Evolutionary conservation across 1,140 invertebrate genomes (phyloP), one percentile per base, ranked within the genome.

Genomic region (Listronotus bonariensis): DNA sequence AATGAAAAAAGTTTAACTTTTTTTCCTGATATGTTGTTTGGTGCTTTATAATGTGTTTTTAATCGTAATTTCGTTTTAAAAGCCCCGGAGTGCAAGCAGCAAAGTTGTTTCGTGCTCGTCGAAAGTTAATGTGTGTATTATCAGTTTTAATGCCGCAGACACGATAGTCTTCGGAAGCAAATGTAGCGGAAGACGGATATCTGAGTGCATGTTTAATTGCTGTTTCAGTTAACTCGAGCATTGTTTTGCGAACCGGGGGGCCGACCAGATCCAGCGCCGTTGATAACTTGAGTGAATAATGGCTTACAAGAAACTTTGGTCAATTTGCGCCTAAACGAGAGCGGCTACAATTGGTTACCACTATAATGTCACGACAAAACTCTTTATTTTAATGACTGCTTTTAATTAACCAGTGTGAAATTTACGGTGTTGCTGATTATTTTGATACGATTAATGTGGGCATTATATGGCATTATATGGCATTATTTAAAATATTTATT

Each of bases 191-290:
- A 76, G 74, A 70, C 71, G 74, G 72, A 76, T 76, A 76, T 76
- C 72, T 76, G 72, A 69, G 71, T 74, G 74, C 73, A 76, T 72
- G 74, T 69, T 73, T 74, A 75, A 75, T 75, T 74, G 72, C 72
- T 72, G 72, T 74, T 76, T 70, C 69, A 42, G 54, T 57, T 70
- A 63, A 60, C 57, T 61, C 51, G 10, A 38, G 61, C 61, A 56
- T 56, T 63, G 61, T 63, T 63, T 61, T 60, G 53, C 59, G 36
- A 53, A 41, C 52, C 43, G 42, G 45, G 64, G 64, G 61, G 52
- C 17, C 52, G 38, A 46, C 18, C 54, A 53, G 65, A 70, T 68
- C 62, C 52, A 68, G 52, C 63, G 46, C 40, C 31, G 40, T 34
- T 64, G 71, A 72, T 72, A 72, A 72, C 45, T 41, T 10, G 45